phyloP scores from a whole-genome alignment of 2,797 vertebrate species.

The Balearica regulorum region DNA sequence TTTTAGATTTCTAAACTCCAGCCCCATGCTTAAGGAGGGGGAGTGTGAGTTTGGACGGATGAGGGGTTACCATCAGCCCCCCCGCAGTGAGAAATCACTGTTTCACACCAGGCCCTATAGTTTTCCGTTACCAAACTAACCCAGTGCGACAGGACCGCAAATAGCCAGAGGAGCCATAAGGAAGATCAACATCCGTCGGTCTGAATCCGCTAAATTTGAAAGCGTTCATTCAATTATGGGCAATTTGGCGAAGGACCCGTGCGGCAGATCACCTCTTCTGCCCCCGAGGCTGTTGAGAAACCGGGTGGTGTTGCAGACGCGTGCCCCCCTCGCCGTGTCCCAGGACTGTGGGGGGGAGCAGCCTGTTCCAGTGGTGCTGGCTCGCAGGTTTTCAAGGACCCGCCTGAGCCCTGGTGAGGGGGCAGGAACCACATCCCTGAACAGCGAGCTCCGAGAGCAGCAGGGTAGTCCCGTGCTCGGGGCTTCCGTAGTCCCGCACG shows the following conservation, averaged over 20 bases:
- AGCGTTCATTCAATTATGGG: not conserved
- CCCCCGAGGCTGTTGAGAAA: not conserved
- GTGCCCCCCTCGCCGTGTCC: not conserved
- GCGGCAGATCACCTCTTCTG: not conserved
- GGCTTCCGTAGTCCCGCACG: not conserved
- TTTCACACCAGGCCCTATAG: not conserved
- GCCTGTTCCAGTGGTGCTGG: not conserved
- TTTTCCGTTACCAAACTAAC: not conserved
- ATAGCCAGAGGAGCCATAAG: not conserved
- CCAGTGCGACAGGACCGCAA: not conserved
- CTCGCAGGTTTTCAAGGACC: no score
- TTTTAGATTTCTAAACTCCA: not conserved
- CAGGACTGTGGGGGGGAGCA: not conserved
- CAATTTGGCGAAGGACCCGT: accelerated
- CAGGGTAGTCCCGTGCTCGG: no score
- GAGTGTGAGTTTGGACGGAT: not conserved
- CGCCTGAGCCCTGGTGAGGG: not conserved
- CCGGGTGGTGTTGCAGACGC: not conserved
- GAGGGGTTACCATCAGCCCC: not conserved
- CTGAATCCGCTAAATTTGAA: not conserved
- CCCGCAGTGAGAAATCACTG: not conserved
- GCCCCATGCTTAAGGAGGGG: not conserved
- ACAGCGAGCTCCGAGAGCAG: not conserved
- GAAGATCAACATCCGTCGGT: not conserved
- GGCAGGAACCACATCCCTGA: no score